phyloP scores from a whole-genome alignment of 2,888 invertebrate species.

The Conus canariensis region DNA sequence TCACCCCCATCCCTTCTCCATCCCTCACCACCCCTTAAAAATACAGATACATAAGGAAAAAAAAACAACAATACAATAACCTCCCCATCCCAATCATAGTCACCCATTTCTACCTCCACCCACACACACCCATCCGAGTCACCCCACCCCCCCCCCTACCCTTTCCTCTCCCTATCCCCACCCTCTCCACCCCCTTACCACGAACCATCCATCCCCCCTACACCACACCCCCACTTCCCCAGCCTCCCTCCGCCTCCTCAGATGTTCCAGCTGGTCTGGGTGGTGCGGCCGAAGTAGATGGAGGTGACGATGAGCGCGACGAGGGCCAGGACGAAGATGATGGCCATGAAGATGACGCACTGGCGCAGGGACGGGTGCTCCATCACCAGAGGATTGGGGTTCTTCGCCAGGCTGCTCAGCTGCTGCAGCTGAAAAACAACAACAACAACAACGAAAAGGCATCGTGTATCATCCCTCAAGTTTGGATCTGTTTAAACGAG shows the following conservation, averaged over 20 bases:
- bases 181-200: no score
- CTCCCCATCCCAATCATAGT: no score
- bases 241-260: neutral
- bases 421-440: neutral
- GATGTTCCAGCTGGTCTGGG: slow-evolving; percentile 38
- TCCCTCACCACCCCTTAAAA: neutral
- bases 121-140: neutral
- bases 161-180: no score
- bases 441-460: neutral
- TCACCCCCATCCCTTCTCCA: neutral
- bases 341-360: slow-evolving; percentile 47
- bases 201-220: no score
- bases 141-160: no score
- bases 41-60: neutral
- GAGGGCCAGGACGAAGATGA: slow-evolving; percentile 38
- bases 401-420: neutral
- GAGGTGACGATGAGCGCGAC: slow-evolving; percentile 47
- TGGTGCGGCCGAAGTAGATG: slow-evolving; percentile 50
- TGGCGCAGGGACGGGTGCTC: slow-evolving; percentile 39
- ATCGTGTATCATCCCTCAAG: neutral
- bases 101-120: neutral
- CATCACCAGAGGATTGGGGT: slow-evolving; percentile 36
- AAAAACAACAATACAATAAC: neutral
- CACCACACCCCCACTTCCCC: no score
- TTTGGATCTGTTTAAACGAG: neutral